Evolutionary conservation across 2,888 invertebrate genomes (phyloP).

Genomic region (Copidosoma aretas): DNA sequence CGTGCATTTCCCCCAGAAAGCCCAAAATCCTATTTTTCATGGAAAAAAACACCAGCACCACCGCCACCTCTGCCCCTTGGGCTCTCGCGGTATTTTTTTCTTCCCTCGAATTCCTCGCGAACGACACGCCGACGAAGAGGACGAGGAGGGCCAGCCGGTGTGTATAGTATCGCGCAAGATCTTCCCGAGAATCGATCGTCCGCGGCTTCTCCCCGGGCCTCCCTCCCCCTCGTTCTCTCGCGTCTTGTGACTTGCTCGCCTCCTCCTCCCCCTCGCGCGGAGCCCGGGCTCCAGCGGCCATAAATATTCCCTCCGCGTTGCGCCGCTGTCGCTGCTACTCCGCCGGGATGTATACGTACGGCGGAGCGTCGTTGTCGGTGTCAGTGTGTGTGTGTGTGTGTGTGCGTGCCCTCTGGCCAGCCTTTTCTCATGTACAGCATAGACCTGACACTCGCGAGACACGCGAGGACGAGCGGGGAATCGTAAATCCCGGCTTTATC

Average conservation of each 20-base stretch:
- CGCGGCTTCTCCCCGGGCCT: conserved; percentile 36
- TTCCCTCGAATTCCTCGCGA: conserved; percentile 36
- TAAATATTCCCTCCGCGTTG: conserved; percentile 41
- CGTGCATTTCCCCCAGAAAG: too few species aligned
- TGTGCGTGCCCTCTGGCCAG: conserved; percentile 32
- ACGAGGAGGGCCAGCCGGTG: conserved; percentile 1
- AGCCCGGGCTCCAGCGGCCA: conserved; percentile 27
- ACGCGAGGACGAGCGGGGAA: conserved; percentile 41
- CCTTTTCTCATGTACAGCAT: conserved; percentile 39
- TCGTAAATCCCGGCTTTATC: conserved; percentile 40
- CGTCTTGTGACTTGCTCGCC: conserved; percentile 6
- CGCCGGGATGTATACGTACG: not conserved
- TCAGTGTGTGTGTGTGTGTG: conserved; percentile 2
- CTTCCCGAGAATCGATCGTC: conserved; percentile 44
- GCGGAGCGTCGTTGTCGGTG: too few species aligned
- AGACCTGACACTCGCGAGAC: conserved; percentile 42
- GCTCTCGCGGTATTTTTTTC: conserved; percentile 9
- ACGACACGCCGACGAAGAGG: conserved; percentile 24
- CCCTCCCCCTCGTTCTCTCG: conserved; percentile 17
- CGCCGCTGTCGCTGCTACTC: conserved; percentile 18
- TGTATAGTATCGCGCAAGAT: conserved; percentile 44
- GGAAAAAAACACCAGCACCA: conserved; percentile 55
- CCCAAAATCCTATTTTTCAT: too few species aligned
- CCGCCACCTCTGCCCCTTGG: conserved; percentile 41
- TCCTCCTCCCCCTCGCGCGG: not conserved